phyloP scores from a whole-genome alignment of 1,140 invertebrate genomes.

The Kradibia gibbosae region DNA sequence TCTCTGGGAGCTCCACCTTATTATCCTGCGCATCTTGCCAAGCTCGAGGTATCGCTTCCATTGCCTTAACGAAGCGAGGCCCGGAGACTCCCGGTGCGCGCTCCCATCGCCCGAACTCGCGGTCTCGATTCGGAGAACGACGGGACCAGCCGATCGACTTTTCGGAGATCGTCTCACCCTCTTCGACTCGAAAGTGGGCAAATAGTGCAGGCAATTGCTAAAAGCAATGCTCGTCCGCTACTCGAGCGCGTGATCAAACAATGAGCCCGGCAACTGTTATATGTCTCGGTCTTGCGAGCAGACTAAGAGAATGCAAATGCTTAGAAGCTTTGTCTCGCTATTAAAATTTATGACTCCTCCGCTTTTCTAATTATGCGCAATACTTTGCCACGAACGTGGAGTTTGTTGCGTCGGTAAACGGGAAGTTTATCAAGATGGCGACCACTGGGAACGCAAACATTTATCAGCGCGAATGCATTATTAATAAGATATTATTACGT shows the following conservation, averaged over 20 bases:
- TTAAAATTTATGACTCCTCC: neutral
- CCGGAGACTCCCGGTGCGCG: neutral
- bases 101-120: neutral
- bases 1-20: neutral
- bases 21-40: slow-evolving; percentile 26
- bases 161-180: too few species aligned
- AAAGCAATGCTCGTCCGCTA: too few species aligned
- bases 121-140: too few species aligned
- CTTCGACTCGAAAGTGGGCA: too few species aligned
- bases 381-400: neutral
- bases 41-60: neutral
- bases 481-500: neutral
- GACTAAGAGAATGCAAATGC: neutral
- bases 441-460: neutral
- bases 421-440: neutral
- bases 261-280: neutral
- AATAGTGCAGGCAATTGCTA: too few species aligned
- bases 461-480: neutral
- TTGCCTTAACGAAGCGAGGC: neutral
- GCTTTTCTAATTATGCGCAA: neutral
- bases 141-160: neutral
- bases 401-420: neutral
- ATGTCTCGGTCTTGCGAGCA: neutral
- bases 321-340: neutral
- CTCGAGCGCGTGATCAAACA: too few species aligned